phyloP scores from a whole-genome alignment of 2,113 vertebrate species.

The Oreocharis arfaki region DNA sequence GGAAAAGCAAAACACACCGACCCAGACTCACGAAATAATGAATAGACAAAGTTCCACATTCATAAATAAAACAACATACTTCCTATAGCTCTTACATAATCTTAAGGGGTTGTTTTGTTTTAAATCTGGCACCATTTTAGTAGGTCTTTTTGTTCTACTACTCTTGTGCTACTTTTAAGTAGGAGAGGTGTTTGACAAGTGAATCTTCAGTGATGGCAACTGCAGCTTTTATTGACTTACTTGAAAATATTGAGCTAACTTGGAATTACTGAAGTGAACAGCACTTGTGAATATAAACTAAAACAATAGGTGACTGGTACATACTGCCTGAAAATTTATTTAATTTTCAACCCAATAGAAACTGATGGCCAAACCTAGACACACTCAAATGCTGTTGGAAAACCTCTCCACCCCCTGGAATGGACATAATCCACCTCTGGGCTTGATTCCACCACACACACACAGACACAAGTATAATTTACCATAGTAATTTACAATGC shows the following conservation, averaged over 20 bases:
- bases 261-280: neutral
- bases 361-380: neutral
- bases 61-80: neutral
- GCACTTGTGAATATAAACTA: neutral
- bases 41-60: neutral
- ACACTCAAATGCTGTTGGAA: neutral
- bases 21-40: neutral
- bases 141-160: neutral
- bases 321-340: neutral
- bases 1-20: neutral
- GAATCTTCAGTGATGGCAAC: neutral
- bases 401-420: neutral
- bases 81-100: neutral
- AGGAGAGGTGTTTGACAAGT: neutral
- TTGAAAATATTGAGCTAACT: neutral
- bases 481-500: neutral
- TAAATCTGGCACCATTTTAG: neutral
- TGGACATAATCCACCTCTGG: neutral
- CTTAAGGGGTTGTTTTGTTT: neutral
- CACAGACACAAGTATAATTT: neutral
- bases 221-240: neutral
- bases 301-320: neutral
- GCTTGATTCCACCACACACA: neutral
- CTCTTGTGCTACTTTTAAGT: neutral
- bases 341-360: neutral